Percentiles rank a stretch among this genome's conserved stretches.
phyloP scores from a whole-genome alignment of 2,797 vertebrate species.

The Eulemur coronatus region DNA sequence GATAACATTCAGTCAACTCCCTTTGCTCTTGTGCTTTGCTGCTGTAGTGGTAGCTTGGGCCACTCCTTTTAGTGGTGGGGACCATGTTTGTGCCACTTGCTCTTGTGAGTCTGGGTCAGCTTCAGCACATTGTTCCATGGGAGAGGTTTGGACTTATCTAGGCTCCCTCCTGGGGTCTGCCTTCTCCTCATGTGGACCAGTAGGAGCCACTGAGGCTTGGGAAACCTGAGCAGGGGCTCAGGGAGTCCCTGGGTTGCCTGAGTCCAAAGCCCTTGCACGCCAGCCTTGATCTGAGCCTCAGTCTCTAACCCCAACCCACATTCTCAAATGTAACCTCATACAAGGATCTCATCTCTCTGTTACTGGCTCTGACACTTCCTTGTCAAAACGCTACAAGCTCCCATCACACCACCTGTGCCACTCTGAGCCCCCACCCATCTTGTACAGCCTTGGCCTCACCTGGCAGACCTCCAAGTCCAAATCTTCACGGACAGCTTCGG shows the following conservation, averaged over 20 bases:
- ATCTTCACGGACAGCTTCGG: neutral
- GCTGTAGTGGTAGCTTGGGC: neutral
- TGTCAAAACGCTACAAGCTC: neutral
- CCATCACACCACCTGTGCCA: neutral
- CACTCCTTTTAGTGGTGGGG: neutral
- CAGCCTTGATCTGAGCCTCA: neutral
- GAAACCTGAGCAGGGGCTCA: neutral
- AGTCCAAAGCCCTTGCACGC: neutral
- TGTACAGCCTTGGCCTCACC: neutral
- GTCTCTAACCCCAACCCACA: neutral
- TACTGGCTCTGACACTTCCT: neutral
- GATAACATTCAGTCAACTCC: too few species aligned
- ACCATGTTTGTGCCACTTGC: neutral
- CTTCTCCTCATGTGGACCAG: neutral
- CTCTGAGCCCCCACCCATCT: neutral
- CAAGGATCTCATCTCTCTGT: neutral
- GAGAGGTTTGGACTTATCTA: neutral
- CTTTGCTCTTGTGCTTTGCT: neutral
- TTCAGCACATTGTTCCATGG: neutral
- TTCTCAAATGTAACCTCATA: neutral
- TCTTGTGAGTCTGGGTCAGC: neutral
- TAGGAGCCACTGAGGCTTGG: neutral
- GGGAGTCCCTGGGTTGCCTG: neutral
- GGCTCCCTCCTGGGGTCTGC: neutral
- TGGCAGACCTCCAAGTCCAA: neutral